Evolutionary conservation across 1,140 invertebrate species (phyloP), one percentile per base, ranked within the genome.

Genomic region (Phocides pigmalion): DNA sequence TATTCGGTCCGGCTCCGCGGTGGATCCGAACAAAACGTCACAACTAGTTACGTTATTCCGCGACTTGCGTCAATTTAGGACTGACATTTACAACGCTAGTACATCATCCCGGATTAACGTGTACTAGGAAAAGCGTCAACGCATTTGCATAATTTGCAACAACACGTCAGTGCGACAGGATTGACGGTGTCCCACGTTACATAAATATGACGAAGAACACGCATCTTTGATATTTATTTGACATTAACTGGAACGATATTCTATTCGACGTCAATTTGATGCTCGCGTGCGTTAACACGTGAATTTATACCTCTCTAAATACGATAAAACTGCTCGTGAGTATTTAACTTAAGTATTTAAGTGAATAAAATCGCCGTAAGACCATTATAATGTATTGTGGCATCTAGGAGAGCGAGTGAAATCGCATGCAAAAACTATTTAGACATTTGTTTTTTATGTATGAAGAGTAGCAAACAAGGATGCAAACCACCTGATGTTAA

Each of bases 131-230:
- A 17, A 3, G 14, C 12, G 17, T 47, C 0, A 5, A 12, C 9
- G 11, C 25, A 8, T 8, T 28, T 47, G 17, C 44, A 47, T 20
- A 47, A 47, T 47, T 47, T 47, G 44, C 44, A 47, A 22, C 19
- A 0, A n/a, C 44, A 22, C 44, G 44, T 47, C 44, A 47, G 12
- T 11, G 3, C 4, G 4, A 47, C 19, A 16, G 44, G 22, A 47
- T 22, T 47, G 44, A 47, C 44, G 9, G 44, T 47, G 44, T 47
- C 44, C 44, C 1, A 4, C 1, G 2, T 1, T 2, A 9, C 19
- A 46, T 46, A 46, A 46, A 46, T 46, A 46, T 20, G 42, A 46
- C 42, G 16, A n/a, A n/a, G 17, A n/a, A 19, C 17, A 20, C 42
- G 9, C 12, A 16, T 2, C 44, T 22, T 47, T 22, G 44, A 47